These are phyloP conservation scores for Phymastichus coffea DNA, from an alignment of 1,140 invertebrate species.

Conservation along the genomic window DNA sequence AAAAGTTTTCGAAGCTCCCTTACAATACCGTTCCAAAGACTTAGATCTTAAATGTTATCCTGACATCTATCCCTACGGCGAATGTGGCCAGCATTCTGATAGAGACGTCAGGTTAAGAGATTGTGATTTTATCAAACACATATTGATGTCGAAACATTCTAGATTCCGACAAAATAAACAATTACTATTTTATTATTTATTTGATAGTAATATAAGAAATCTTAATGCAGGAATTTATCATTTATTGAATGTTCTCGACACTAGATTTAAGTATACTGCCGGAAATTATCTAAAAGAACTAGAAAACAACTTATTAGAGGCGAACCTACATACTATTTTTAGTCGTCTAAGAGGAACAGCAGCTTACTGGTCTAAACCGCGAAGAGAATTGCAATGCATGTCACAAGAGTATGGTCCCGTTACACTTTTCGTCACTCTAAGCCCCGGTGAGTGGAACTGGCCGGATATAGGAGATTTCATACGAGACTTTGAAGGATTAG, in stretches of 20 bases:
- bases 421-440: slow-evolving; percentile 45
- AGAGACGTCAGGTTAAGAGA: slow-evolving; percentile 29
- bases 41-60: slow-evolving; percentile 42
- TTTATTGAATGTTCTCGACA: slow-evolving; percentile 39
- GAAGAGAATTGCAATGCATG: slow-evolving; percentile 10
- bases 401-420: slow-evolving; percentile 30
- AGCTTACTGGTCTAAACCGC: slow-evolving; percentile 29
- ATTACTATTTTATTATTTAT: slow-evolving; percentile 40
- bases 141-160: slow-evolving; percentile 35
- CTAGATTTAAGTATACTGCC: slow-evolving; percentile 31
- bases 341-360: slow-evolving; percentile 28
- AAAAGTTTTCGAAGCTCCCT: slow-evolving; percentile 29
- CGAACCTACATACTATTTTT: slow-evolving; percentile 26
- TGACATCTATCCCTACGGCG: slow-evolving; percentile 37
- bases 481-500: slow-evolving; percentile 23
- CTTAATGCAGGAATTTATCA: slow-evolving; percentile 39
- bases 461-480: slow-evolving; percentile 30
- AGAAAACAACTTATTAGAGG: slow-evolving; percentile 31
- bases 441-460: slow-evolving; percentile 43
- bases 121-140: slow-evolving; percentile 36
- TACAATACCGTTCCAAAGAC: slow-evolving; percentile 28
- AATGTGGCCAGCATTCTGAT: slow-evolving; percentile 34
- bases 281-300: slow-evolving; percentile 34
- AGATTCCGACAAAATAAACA: slow-evolving; percentile 39
- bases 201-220: slow-evolving; percentile 38